phyloP scores from a whole-genome alignment of 2,797 vertebrate species.

The Arctocebus calabarensis region DNA sequence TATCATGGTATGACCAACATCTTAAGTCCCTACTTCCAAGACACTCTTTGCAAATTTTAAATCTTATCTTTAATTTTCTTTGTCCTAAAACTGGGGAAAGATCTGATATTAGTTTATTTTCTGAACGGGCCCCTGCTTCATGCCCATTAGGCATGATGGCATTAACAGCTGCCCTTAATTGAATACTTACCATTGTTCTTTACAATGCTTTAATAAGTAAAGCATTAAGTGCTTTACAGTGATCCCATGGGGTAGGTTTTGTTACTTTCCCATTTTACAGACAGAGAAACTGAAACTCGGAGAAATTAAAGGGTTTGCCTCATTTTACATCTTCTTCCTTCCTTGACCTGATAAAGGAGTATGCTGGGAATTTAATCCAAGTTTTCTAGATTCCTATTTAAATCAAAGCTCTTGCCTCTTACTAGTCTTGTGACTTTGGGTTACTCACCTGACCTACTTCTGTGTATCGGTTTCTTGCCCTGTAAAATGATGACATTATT shows the following conservation, averaged over 20 bases:
- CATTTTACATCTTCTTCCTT: not conserved
- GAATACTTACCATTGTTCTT: not conserved
- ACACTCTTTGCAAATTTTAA: not conserved
- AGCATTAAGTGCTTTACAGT: not conserved
- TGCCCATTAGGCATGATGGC: not conserved
- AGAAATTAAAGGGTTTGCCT: not conserved
- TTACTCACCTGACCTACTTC: not conserved
- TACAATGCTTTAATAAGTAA: no score
- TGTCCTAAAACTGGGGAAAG: not conserved
- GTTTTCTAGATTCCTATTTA: not conserved
- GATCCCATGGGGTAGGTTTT: not conserved
- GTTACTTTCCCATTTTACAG: not conserved
- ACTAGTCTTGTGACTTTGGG: not conserved
- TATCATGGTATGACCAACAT: not conserved
- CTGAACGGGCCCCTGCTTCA: not conserved
- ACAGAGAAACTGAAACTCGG: not conserved
- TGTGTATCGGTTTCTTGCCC: constrained; percentile 33
- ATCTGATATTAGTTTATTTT: not conserved
- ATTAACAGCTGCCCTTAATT: not conserved
- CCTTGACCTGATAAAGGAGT: not conserved
- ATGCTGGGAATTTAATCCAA: not conserved
- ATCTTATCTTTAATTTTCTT: not conserved
- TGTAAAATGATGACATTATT: not conserved
- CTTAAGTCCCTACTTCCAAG: constrained; percentile 31
- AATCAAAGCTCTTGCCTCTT: not conserved